Percentiles rank a stretch among this genome's conserved stretches.
phyloP scores from a whole-genome alignment of 2,888 invertebrate genomes.

The Cremastinae sp. region DNA sequence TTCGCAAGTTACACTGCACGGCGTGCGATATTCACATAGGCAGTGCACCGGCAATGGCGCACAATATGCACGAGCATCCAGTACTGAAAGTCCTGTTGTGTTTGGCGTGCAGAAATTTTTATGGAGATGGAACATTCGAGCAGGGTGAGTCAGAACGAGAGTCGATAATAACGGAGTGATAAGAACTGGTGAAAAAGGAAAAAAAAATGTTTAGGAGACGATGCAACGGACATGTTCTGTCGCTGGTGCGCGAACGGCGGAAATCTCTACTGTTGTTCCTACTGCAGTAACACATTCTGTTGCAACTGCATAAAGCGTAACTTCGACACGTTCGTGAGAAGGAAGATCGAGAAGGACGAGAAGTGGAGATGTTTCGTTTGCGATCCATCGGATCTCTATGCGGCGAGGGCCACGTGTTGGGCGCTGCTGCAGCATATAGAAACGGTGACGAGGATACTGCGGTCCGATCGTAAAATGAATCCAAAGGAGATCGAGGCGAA shows the following conservation, averaged over 20 bases:
- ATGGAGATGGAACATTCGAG: slow-evolving; percentile 90
- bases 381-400: slow-evolving; percentile 85
- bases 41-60: slow-evolving; percentile 84
- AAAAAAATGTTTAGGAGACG: slow-evolving; percentile 82
- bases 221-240: slow-evolving; percentile 91
- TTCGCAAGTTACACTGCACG: slow-evolving; percentile 86
- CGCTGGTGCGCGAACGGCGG: slow-evolving; percentile 92
- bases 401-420: slow-evolving; percentile 86
- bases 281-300: slow-evolving; percentile 82
- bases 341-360: slow-evolving; percentile 88
- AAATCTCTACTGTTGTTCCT: slow-evolving; percentile 89
- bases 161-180: no score
- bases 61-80: slow-evolving; percentile 87
- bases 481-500: slow-evolving; percentile 71
- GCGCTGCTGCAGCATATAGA: slow-evolving; percentile 85
- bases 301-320: slow-evolving; percentile 89
- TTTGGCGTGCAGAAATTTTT: slow-evolving; percentile 87
- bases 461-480: slow-evolving; percentile 67
- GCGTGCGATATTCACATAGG: slow-evolving; percentile 89
- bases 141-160: slow-evolving; percentile 80
- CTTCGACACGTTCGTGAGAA: slow-evolving; percentile 84
- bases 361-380: slow-evolving; percentile 92
- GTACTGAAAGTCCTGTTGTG: slow-evolving; percentile 88
- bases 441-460: slow-evolving; percentile 73
- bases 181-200: background rate